Evolutionary conservation across 2,888 invertebrate species (phyloP).

Genomic region (Orthonevra nobilis): DNA sequence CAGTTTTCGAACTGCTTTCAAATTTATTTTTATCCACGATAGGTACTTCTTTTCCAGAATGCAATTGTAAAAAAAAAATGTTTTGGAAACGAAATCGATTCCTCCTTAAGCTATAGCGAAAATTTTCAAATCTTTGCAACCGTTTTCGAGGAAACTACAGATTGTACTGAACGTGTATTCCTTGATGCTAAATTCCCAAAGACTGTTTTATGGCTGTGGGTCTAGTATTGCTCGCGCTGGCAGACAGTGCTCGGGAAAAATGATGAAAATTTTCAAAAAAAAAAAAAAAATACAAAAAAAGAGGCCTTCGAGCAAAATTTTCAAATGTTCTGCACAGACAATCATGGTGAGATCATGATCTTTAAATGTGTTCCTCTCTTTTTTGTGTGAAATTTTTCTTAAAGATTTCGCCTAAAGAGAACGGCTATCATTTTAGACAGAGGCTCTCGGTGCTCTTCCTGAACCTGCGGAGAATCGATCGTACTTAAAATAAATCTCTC

Average conservation of each 20-base stretch:
- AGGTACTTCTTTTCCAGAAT: conserved; percentile 12
- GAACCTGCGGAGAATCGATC: conserved; percentile 35
- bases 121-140: conserved; percentile 48
- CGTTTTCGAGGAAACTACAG: conserved; percentile 59
- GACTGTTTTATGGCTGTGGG: conserved; percentile 18
- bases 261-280: conserved; percentile 47
- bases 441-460: conserved; percentile 44
- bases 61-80: no score
- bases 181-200: conserved; percentile 26
- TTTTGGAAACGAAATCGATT: conserved; percentile 11
- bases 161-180: conserved; percentile 50
- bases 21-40: conserved; percentile 50
- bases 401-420: conserved; percentile 46
- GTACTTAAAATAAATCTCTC: conserved; percentile 51
- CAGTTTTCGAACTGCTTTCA: conserved; percentile 2
- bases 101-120: conserved; percentile 8
- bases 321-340: conserved; percentile 53
- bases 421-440: conserved; percentile 19
- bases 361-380: conserved; percentile 62
- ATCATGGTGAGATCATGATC: conserved; percentile 67
- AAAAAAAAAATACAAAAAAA: conserved; percentile 15
- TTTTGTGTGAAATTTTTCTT: background rate
- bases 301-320: conserved; percentile 52
- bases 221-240: conserved; percentile 23
- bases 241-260: conserved; percentile 40